A percentile compares a stretch with the other conserved stretches of the same genome.
Evolutionary conservation across 2,113 vertebrate genomes (phyloP).

Genomic region (Mobula birostris): DNA sequence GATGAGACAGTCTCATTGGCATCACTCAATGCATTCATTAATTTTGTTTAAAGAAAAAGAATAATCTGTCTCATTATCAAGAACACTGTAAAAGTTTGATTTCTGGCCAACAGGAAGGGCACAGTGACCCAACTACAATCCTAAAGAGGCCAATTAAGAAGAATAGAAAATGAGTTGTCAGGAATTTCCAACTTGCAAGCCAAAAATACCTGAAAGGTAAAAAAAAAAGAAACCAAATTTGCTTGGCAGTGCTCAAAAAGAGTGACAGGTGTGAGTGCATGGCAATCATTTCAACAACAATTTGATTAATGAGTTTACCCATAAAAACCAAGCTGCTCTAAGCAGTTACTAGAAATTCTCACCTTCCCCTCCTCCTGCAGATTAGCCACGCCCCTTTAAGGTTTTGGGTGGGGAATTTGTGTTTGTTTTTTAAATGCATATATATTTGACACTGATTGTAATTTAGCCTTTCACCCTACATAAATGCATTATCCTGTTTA

Average conservation of each 20-base stretch:
- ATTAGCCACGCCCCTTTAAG: background rate
- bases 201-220: constrained; percentile 27
- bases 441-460: constrained; percentile 8
- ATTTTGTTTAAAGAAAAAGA: background rate
- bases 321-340: constrained; percentile 13
- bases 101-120: constrained; percentile 17
- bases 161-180: constrained; percentile 12
- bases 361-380: constrained; percentile 8
- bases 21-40: constrained; percentile 18
- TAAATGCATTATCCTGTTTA: constrained; percentile 34
- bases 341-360: constrained; percentile 27
- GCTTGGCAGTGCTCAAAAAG: constrained; percentile 26
- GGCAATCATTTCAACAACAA: constrained; percentile 34
- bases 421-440: constrained; percentile 11
- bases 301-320: constrained; percentile 6
- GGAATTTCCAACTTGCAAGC: constrained; percentile 19
- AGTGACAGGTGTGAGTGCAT: constrained; percentile 22
- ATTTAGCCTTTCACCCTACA: constrained; percentile 3
- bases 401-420: background rate
- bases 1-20: background rate
- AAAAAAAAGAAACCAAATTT: constrained; percentile 16
- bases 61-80: constrained; percentile 19
- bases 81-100: constrained; percentile 16
- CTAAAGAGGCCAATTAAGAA: constrained; percentile 37
- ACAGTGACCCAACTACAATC: constrained; percentile 24